Conservation (phyloP, 2,888 invertebrate genomes). For the Timandra comae region DNA sequence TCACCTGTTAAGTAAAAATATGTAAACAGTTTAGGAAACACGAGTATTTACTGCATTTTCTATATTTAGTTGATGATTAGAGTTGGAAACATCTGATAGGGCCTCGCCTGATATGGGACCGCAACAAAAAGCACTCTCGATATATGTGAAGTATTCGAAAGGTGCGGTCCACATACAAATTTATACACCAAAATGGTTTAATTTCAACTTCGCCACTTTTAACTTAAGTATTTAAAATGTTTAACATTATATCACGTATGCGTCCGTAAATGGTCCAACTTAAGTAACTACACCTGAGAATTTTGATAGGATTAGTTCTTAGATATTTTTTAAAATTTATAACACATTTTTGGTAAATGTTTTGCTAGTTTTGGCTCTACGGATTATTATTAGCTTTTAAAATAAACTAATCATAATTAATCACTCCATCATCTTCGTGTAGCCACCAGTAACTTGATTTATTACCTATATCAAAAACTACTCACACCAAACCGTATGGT, state of each 20-base stretch:
- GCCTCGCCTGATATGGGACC: conserved; percentile 3
- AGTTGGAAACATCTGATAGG: conserved; percentile 7
- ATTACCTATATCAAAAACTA: too few species aligned
- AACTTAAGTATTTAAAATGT: neutral
- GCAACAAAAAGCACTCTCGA: conserved; percentile 10
- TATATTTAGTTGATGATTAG: conserved; percentile 6
- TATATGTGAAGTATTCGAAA: conserved; percentile 8
- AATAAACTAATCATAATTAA: too few species aligned
- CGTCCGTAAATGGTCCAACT: neutral
- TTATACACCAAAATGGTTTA: neutral
- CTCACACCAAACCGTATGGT: too few species aligned
- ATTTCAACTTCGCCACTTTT: neutral
- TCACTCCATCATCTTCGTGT: too few species aligned
- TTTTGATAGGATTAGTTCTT: neutral
- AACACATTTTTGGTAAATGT: too few species aligned
- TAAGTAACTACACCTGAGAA: neutral
- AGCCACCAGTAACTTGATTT: too few species aligned
- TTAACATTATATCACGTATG: conserved; percentile 1
- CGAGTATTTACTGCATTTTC: neutral
- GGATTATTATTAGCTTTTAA: too few species aligned
- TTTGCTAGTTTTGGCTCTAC: too few species aligned
- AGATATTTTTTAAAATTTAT: too few species aligned
- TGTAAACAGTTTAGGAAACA: neutral
- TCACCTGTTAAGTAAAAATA: neutral
- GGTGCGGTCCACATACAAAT: conserved; percentile 15